A percentile compares a stretch with the other conserved stretches of the same genome.
Evolutionary conservation across 2,797 vertebrate species (phyloP).

Genomic region (Champsocephalus esox): DNA sequence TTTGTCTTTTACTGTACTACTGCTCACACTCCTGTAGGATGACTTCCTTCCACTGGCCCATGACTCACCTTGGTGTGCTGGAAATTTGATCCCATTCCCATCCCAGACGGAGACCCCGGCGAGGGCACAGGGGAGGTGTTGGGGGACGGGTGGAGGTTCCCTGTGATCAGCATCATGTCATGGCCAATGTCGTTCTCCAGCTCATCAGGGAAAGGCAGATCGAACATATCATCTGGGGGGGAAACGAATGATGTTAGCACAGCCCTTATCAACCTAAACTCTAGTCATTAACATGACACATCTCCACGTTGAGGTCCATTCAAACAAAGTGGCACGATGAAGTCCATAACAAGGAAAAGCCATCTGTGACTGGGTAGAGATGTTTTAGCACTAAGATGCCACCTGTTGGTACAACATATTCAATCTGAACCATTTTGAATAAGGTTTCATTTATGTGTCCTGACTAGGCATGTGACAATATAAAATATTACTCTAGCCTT

Average conservation of each 20-base stretch:
- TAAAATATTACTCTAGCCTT: background rate
- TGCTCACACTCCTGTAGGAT: constrained; percentile 1
- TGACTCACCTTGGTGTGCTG: constrained; percentile 92
- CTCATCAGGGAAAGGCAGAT: constrained; percentile 87
- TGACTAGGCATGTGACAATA: background rate
- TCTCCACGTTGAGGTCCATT: background rate
- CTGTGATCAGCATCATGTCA: constrained; percentile 94
- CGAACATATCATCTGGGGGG: constrained; percentile 88
- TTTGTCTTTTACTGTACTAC: background rate
- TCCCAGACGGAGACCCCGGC: constrained; percentile 94
- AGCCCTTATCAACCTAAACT: background rate
- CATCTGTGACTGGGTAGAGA: background rate
- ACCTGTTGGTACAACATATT: constrained; percentile 36
- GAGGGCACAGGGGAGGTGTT: constrained; percentile 95
- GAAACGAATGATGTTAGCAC: background rate
- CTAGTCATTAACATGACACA: background rate
- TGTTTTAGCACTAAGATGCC: constrained; percentile 18
- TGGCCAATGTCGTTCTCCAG: constrained; percentile 96
- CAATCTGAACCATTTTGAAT: background rate
- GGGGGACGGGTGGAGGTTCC: constrained; percentile 95
- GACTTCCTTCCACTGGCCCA: constrained; percentile 20
- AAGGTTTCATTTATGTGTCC: background rate
- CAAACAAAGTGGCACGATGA: background rate
- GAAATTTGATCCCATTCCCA: constrained; percentile 93
- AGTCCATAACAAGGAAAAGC: too few relatives aligned